Percentiles rank a stretch among this genome's conserved stretches.
phyloP scores from a whole-genome alignment of 1,140 invertebrate genomes.

The Olivierus martensii region DNA sequence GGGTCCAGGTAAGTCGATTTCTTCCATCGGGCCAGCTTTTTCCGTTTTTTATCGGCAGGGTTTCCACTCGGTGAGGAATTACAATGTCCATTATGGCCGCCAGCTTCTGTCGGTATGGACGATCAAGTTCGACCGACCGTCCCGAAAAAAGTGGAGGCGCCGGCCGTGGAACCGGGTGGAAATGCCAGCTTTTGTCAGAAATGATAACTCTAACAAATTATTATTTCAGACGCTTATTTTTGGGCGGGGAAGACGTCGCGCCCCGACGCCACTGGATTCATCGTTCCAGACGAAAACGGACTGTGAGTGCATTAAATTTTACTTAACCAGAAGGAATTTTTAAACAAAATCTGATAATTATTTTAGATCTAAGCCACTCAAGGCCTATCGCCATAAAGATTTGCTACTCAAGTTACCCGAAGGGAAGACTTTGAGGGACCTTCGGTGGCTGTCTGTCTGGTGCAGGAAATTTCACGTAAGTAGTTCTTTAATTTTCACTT shows the following conservation, averaged over 20 bases:
- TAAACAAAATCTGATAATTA: not conserved
- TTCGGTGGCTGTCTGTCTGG: slow-evolving; percentile 81
- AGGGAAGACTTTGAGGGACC: slow-evolving; percentile 66
- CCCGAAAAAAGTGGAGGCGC: too few relatives aligned
- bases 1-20: slow-evolving; percentile 47
- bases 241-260: slow-evolving; percentile 64
- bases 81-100: too few relatives aligned
- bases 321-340: not conserved
- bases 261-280: slow-evolving; percentile 59
- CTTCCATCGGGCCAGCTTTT: too few relatives aligned
- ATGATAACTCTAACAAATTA: too few relatives aligned
- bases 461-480: slow-evolving; percentile 76
- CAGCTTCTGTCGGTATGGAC: too few relatives aligned
- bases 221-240: slow-evolving; percentile 57
- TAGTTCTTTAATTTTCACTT: slow-evolving; percentile 10
- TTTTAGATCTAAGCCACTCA: slow-evolving; percentile 56
- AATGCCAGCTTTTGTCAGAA: too few relatives aligned
- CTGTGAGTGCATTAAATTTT: slow-evolving; percentile 37
- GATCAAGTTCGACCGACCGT: too few relatives aligned
- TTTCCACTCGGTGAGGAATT: too few relatives aligned
- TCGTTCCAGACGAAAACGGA: slow-evolving; percentile 48
- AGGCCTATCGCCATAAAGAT: slow-evolving; percentile 57
- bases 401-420: slow-evolving; percentile 66
- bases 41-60: too few relatives aligned
- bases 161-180: too few relatives aligned